phyloP scores from a whole-genome alignment of 2,797 vertebrate genomes.

The Gymnothorax reevesii region DNA sequence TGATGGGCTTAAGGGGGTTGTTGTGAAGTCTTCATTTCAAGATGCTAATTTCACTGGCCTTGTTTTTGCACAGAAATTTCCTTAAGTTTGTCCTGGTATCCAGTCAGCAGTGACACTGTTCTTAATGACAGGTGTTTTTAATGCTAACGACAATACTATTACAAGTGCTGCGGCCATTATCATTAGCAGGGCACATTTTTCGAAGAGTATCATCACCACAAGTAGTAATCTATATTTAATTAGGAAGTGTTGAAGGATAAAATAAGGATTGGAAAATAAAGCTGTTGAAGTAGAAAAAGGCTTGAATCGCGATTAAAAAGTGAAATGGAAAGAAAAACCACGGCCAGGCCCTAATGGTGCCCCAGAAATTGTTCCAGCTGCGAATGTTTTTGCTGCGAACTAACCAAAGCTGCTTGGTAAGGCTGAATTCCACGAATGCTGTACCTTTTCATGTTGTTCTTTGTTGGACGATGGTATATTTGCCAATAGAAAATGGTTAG shows the following conservation, averaged over 20 bases:
- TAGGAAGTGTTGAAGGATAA: slow-evolving; percentile 36
- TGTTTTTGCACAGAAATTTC: neutral
- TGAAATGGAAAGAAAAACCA: neutral
- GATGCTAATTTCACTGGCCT: slow-evolving; percentile 56
- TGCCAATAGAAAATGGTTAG: neutral
- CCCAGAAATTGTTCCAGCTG: neutral
- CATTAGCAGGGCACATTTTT: neutral
- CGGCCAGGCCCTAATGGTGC: neutral
- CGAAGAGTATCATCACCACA: slow-evolving; percentile 22
- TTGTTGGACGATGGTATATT: neutral
- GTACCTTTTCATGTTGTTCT: neutral
- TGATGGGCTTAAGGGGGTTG: slow-evolving; percentile 68
- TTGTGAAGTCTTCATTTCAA: slow-evolving; percentile 54
- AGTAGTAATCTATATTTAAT: slow-evolving; percentile 40
- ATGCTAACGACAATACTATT: slow-evolving; percentile 31
- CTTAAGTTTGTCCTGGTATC: slow-evolving; percentile 26
- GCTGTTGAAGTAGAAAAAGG: slow-evolving; percentile 8
- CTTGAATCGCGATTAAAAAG: neutral
- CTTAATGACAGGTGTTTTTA: slow-evolving; percentile 48
- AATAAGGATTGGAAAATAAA: neutral
- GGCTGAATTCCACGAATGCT: neutral
- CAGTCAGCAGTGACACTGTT: slow-evolving; percentile 35
- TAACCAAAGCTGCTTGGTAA: neutral
- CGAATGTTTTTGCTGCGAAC: neutral
- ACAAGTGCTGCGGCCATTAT: slow-evolving; percentile 24